Base-by-base conservation (phyloP, 1,140 invertebrate species). In the Diorhabda carinulata region DNA sequence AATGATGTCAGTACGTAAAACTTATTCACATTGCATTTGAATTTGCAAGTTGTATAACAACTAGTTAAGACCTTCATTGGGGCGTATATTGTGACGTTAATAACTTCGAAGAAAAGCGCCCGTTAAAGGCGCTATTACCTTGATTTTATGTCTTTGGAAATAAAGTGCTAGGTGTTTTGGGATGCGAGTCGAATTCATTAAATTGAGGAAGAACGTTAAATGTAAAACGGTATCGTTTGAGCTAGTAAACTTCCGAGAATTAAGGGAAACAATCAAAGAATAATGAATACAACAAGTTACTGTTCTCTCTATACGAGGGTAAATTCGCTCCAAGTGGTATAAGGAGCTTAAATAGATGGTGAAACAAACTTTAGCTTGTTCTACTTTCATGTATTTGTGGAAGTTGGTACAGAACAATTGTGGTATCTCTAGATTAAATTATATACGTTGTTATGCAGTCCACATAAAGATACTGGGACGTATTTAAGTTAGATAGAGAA, bases 171-270 rank as follows among this genome's bases (percentile, higher is more conserved):
- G 47, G 47, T 52, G 47, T n/a, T 52, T n/a, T 52, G 6, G 47
- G 6, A 6, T 52, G 47, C 6, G 47, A 8, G 6, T 52, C 47
- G 47, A 52, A 52, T 52, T 52, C 47, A 52, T 52, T 52, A 52
- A 52, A 52, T 52, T 52, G 47, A 52, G 47, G 47, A 52, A 52
- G 47, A 25, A 52, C 47, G 47, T 52, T 52, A 52, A 52, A 52
- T 52, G n/a, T 52, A 52, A 52, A 52, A 52, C 47, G 47, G 47
- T 52, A 52, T 52, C 47, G 6, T 52, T 52, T 52, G 6, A 52
- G 47, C 6, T 52, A 52, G 47, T 52, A 52, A 52, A 52, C 47
- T 52, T 52, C 47, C 47, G 47, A 52, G 4, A 52, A 52, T 52
- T 52, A 52, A 4, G 47, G 47, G 2, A 52, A 52, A 52, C 47